A percentile compares a stretch with the other conserved stretches of the same genome.
phyloP scores from a whole-genome alignment of 2,113 vertebrate species.

The Coptodon rendalli region DNA sequence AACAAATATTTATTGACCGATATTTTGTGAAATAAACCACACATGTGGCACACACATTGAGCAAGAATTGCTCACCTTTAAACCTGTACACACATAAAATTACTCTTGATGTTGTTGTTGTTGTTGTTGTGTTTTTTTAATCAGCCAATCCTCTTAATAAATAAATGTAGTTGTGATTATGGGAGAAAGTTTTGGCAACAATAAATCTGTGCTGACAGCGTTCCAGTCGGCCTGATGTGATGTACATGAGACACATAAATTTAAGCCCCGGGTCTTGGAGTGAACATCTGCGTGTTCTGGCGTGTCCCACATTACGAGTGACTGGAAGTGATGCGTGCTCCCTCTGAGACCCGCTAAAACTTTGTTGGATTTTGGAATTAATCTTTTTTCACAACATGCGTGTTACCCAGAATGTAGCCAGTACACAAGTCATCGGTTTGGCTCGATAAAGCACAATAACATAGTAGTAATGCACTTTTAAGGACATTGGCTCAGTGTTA shows the following conservation, averaged over 20 bases:
- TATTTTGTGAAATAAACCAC: background rate
- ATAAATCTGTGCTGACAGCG: background rate
- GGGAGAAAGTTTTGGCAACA: background rate
- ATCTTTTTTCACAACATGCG: constrained; percentile 21
- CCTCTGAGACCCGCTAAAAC: background rate
- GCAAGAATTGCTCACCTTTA: background rate
- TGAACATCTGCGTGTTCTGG: constrained; percentile 45
- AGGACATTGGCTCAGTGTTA: background rate
- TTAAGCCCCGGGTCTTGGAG: background rate
- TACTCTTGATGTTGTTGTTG: background rate
- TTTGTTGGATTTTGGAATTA: background rate
- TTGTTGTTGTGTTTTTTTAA: background rate
- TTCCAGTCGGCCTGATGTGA: background rate
- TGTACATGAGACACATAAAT: background rate
- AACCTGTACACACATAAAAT: background rate
- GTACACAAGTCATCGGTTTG: background rate
- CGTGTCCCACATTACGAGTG: constrained; percentile 12
- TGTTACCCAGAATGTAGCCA: constrained; percentile 1
- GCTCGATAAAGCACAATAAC: background rate
- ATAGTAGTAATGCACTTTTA: background rate
- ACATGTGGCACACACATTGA: constrained; percentile 32
- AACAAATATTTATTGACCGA: background rate
- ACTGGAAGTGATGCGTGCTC: constrained; percentile 55
- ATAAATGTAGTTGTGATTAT: background rate
- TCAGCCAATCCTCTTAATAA: background rate